Percentiles rank a stretch among this genome's conserved stretches.
phyloP scores from a whole-genome alignment of 2,113 vertebrate species.

The Sinocyclocheilus grahami region DNA sequence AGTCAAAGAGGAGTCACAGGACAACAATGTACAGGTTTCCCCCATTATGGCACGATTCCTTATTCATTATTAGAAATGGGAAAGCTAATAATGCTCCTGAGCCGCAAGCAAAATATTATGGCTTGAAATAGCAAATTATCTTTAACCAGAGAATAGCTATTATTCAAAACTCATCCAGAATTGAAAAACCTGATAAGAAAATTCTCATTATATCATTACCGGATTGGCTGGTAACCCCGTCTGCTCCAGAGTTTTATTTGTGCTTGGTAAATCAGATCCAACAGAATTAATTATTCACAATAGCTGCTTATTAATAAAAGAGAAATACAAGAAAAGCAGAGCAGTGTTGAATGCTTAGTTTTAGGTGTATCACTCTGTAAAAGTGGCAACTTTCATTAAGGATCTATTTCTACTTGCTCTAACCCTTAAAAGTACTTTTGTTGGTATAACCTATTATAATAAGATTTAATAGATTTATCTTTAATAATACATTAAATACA shows the following conservation, averaged over 20 bases:
- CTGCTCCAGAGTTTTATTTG: constrained; percentile 18
- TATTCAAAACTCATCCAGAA: not conserved
- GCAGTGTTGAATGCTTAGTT: not conserved
- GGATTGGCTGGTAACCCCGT: not conserved
- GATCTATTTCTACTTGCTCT: not conserved
- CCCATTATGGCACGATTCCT: not conserved
- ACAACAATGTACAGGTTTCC: constrained; percentile 29
- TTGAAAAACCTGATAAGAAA: constrained; percentile 1
- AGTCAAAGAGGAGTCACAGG: constrained; percentile 15
- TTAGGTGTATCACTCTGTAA: not conserved
- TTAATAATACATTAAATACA: not conserved
- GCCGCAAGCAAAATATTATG: not conserved
- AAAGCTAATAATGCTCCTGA: not conserved
- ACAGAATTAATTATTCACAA: not conserved
- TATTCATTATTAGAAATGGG: not conserved
- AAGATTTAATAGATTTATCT: not conserved
- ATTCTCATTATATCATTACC: constrained; percentile 33
- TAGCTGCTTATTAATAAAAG: not conserved
- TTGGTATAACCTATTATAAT: not conserved
- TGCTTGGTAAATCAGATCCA: constrained; percentile 20
- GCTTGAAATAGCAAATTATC: not conserved
- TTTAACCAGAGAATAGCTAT: not conserved
- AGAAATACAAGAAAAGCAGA: not conserved
- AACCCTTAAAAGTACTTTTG: not conserved
- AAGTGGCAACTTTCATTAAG: not conserved